A percentile compares a stretch with the other conserved stretches of the same genome.
phyloP scores from a whole-genome alignment of 2,113 vertebrate genomes.

The Sylvilagus bachmani region DNA sequence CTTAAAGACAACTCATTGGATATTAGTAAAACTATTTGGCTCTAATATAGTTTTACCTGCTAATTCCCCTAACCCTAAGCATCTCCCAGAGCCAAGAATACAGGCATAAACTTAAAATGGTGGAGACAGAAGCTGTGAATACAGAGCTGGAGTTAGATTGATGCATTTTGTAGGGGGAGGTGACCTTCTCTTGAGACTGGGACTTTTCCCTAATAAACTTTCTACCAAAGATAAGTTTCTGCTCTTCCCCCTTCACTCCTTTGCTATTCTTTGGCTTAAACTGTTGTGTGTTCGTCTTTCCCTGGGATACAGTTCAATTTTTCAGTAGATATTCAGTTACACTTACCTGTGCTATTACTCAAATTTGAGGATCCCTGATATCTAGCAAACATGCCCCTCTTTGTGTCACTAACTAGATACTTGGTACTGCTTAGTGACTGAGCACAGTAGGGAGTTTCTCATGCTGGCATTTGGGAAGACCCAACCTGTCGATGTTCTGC shows the following conservation, averaged over 20 bases:
- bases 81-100: background rate
- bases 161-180: background rate
- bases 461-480: background rate
- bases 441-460: background rate
- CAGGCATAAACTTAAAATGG: background rate
- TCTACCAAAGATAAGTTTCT: background rate
- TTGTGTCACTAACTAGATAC: background rate
- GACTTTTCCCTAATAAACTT: background rate
- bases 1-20: slow-evolving; percentile 23
- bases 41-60: background rate
- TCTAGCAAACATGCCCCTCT: background rate
- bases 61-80: background rate
- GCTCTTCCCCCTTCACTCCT: background rate
- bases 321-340: background rate
- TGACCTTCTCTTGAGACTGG: background rate
- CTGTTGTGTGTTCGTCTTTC: background rate
- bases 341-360: background rate
- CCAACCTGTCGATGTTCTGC: background rate
- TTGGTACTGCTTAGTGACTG: background rate
- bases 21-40: slow-evolving; percentile 1
- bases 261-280: background rate
- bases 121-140: background rate
- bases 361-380: background rate
- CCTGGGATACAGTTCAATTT: background rate
- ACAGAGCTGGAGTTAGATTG: background rate